These are phyloP conservation scores for Acrossocheilus wenchowensis DNA, from an alignment of 2,797 vertebrate genomes.

Conservation along the genomic window DNA sequence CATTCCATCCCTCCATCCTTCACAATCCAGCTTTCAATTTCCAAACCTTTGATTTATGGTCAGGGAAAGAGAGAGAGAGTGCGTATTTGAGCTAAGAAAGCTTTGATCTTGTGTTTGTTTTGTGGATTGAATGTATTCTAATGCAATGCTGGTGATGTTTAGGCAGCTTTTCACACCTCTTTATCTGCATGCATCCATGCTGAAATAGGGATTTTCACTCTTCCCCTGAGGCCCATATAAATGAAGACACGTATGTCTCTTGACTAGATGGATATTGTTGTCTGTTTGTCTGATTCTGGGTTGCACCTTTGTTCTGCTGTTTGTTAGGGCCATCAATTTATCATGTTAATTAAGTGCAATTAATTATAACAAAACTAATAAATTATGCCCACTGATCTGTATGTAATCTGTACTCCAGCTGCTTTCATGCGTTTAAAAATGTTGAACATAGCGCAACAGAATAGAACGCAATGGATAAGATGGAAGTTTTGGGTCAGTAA, in stretches of 20 bases:
- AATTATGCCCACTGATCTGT: conserved; percentile 17
- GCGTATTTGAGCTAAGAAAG: conserved; percentile 25
- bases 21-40: not conserved
- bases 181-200: conserved; percentile 1
- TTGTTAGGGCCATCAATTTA: not conserved
- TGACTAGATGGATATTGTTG: conserved; percentile 3
- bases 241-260: not conserved
- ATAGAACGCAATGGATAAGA: not conserved
- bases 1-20: not conserved
- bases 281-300: not conserved
- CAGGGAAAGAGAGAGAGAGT: not conserved
- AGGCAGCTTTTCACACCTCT: conserved; percentile 30
- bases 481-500: not conserved
- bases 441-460: not conserved
- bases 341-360: not conserved
- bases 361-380: conserved; percentile 16
- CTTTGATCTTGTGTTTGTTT: conserved; percentile 53
- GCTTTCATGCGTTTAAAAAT: not conserved
- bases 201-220: conserved; percentile 21
- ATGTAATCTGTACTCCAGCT: not conserved
- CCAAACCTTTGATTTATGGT: conserved; percentile 39
- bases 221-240: not conserved
- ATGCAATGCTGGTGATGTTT: conserved; percentile 21
- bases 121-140: conserved; percentile 25
- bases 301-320: conserved; percentile 8